phyloP scores from a whole-genome alignment of 2,888 invertebrate species.

The Eristalis pertinax region DNA sequence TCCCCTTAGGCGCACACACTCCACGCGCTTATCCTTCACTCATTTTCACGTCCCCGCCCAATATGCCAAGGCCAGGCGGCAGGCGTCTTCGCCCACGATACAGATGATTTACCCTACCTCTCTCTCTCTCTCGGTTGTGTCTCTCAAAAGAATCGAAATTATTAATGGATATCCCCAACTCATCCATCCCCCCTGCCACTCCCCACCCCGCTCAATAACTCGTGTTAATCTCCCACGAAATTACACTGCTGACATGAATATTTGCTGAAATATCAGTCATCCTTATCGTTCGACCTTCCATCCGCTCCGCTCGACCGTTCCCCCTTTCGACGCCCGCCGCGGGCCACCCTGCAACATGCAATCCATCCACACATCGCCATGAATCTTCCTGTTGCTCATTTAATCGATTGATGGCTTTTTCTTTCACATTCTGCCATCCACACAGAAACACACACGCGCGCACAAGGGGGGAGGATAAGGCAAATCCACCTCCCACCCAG shows the following conservation, averaged over 20 bases:
- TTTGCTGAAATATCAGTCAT: slow-evolving; percentile 66
- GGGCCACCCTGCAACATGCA: slow-evolving; percentile 55
- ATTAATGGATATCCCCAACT: slow-evolving; percentile 37
- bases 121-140: too few relatives aligned
- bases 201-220: slow-evolving; percentile 48
- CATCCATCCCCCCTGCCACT: slow-evolving; percentile 1
- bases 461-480: slow-evolving; percentile 16
- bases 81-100: not conserved
- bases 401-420: slow-evolving; percentile 70
- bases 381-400: slow-evolving; percentile 71
- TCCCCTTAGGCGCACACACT: not conserved
- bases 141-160: slow-evolving; percentile 38
- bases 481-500: not conserved
- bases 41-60: not conserved
- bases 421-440: not conserved
- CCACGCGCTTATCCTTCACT: not conserved
- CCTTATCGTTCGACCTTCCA: slow-evolving; percentile 54
- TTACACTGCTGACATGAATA: slow-evolving; percentile 69
- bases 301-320: not conserved
- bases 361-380: slow-evolving; percentile 47
- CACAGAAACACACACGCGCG: not conserved
- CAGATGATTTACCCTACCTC: too few relatives aligned
- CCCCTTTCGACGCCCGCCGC: too few relatives aligned
- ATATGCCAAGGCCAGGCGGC: not conserved
- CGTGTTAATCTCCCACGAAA: slow-evolving; percentile 55